phyloP scores from a whole-genome alignment of 1,140 invertebrate genomes.

The Hylaeus anthracinus region DNA sequence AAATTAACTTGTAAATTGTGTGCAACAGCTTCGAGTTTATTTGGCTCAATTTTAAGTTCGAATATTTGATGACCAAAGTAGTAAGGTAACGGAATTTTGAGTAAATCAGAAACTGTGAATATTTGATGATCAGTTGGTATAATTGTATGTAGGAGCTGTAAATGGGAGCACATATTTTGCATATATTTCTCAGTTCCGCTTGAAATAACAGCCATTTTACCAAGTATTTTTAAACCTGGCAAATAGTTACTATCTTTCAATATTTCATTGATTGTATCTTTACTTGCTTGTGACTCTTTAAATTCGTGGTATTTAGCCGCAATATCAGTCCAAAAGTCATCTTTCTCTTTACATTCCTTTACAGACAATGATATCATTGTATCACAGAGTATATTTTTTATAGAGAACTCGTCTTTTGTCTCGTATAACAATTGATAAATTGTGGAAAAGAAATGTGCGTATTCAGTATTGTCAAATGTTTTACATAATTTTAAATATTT shows the following conservation, averaged over 20 bases:
- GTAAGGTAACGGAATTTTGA: conserved; percentile 68
- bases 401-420: conserved; percentile 46
- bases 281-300: conserved; percentile 17
- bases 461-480: conserved; percentile 60
- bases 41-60: conserved; percentile 80
- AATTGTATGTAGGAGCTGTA: conserved; percentile 66
- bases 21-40: conserved; percentile 82
- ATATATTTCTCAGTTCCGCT: conserved; percentile 66
- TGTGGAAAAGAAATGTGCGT: conserved; percentile 61
- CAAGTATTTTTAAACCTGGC: conserved; percentile 50
- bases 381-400: conserved; percentile 66
- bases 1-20: conserved; percentile 82
- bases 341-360: conserved; percentile 63
- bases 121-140: conserved; percentile 51
- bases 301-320: conserved; percentile 29
- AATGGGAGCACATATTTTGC: conserved; percentile 62
- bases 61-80: conserved; percentile 83
- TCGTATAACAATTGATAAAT: conserved; percentile 69
- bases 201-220: conserved; percentile 57
- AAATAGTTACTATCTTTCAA: conserved; percentile 31
- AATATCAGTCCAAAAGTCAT: conserved; percentile 69
- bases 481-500: conserved; percentile 70
- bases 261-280: conserved; percentile 24
- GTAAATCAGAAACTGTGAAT: conserved; percentile 60
- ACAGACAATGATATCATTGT: conserved; percentile 62